phyloP scores from a whole-genome alignment of 2,113 vertebrate genomes.

The Rostratula benghalensis region DNA sequence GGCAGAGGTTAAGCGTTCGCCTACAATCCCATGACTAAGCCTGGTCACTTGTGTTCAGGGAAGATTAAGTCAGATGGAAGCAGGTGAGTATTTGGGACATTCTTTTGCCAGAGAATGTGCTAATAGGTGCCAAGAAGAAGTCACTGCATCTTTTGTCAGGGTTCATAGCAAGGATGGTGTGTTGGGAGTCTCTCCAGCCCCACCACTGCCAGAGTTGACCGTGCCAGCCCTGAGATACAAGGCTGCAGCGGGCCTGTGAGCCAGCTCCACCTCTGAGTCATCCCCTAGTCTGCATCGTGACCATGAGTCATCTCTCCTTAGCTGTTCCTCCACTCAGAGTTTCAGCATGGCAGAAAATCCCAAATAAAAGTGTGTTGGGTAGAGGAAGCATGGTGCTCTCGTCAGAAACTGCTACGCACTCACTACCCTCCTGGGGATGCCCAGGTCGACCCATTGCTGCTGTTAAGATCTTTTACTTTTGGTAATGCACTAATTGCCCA shows the following conservation, averaged over 20 bases:
- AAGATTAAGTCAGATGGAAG: neutral
- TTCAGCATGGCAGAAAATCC: neutral
- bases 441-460: neutral
- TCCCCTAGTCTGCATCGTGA: neutral
- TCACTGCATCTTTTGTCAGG: neutral
- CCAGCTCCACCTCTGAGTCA: neutral
- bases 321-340: neutral
- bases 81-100: neutral
- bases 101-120: neutral
- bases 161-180: neutral
- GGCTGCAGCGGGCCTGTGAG: neutral
- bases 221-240: neutral
- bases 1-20: accelerated
- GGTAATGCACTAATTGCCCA: neutral
- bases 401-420: neutral
- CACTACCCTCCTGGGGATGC: neutral
- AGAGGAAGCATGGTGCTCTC: neutral
- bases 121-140: neutral
- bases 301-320: neutral
- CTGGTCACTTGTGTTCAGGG: neutral
- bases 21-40: neutral
- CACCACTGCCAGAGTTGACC: neutral
- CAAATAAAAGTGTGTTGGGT: neutral
- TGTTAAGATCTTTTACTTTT: neutral
- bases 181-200: neutral